Evolutionary conservation across 2,888 invertebrate species (phyloP).

Genomic region (Galerucella pusilla): DNA sequence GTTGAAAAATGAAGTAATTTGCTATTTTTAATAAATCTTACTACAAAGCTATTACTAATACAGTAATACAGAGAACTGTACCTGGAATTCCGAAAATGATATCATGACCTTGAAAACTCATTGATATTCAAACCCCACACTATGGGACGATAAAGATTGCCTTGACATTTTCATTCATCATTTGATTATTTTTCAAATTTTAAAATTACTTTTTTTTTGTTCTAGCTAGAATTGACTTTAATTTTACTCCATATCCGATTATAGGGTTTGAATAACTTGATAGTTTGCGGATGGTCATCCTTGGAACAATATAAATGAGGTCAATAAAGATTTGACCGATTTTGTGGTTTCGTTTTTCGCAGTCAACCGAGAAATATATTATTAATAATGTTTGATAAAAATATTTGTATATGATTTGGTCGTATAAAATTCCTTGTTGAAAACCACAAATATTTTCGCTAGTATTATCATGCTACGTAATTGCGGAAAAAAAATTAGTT

Average conservation of each 20-base stretch:
- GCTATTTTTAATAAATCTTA: constrained; percentile 1
- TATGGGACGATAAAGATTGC: no score
- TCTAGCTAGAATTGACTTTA: no score
- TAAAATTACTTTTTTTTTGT: no score
- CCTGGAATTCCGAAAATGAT: constrained; percentile 1
- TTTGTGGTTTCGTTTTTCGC: background rate
- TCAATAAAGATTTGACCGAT: background rate
- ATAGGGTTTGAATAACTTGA: no score
- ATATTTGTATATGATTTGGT: background rate
- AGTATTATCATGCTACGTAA: background rate
- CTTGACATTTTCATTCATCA: no score
- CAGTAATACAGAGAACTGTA: no score
- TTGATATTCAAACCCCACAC: no score
- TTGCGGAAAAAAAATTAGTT: background rate
- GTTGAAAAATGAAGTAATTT: background rate
- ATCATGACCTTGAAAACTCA: background rate
- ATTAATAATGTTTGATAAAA: background rate
- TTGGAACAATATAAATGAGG: background rate
- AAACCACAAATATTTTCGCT: background rate
- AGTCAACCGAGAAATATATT: background rate
- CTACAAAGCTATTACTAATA: background rate
- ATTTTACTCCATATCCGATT: no score
- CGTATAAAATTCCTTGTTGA: background rate
- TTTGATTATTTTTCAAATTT: no score
- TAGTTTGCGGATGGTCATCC: no score